Evolutionary conservation across 2,797 vertebrate species (phyloP).

Genomic region (Acrossocheilus wenchowensis): DNA sequence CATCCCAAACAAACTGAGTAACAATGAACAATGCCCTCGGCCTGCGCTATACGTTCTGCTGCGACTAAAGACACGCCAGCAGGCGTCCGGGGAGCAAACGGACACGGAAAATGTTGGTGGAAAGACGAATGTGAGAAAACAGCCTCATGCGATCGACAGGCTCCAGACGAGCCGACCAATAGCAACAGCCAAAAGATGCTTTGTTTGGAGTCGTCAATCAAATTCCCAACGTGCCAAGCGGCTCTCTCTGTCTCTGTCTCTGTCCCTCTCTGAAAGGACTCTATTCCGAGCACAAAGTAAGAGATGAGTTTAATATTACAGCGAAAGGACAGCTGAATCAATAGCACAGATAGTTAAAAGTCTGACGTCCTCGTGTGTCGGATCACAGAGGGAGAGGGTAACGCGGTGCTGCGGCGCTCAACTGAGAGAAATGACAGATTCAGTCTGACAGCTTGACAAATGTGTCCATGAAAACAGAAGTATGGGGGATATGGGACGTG

Average conservation of each 20-base stretch:
- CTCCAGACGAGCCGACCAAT: conserved; percentile 22
- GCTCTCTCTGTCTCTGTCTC: not conserved
- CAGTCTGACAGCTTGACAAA: conserved; percentile 82
- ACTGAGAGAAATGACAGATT: conserved; percentile 76
- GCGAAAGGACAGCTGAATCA: conserved; percentile 13
- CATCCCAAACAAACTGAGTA: not conserved
- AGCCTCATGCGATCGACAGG: conserved; percentile 10
- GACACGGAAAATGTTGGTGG: not conserved
- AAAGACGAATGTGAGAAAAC: conserved; percentile 19
- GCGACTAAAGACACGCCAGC: not conserved
- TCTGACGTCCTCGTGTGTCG: conserved; percentile 70
- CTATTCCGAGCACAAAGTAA: conserved; percentile 15
- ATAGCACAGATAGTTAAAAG: conserved; percentile 48
- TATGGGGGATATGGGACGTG: conserved; percentile 59
- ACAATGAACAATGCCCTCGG: conserved; percentile 4
- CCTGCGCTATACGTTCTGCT: not conserved
- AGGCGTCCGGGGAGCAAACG: not conserved
- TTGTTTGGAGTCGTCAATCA: conserved; percentile 46
- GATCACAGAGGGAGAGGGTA: conserved; percentile 66
- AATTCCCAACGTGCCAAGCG: conserved; percentile 18
- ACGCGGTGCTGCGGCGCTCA: conserved; percentile 69
- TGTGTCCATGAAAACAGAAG: conserved; percentile 77
- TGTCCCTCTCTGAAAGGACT: conserved; percentile 12
- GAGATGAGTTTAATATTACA: conserved; percentile 30
- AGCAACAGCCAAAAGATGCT: conserved; percentile 13